These are phyloP conservation scores for Ischnura elegans DNA, from an alignment of 2,888 invertebrate species.

Conservation along the genomic window DNA sequence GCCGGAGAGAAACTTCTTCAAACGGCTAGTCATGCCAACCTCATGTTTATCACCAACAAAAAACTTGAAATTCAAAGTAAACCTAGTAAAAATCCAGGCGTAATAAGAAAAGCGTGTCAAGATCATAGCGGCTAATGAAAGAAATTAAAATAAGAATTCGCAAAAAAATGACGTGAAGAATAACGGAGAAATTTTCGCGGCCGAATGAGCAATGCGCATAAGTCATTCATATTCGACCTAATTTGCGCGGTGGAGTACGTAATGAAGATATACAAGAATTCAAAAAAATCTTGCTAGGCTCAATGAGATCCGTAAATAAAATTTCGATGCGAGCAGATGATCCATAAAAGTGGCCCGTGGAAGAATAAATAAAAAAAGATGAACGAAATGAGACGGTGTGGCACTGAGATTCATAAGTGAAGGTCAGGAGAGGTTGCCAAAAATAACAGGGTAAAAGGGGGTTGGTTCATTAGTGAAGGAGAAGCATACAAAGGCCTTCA, in stretches of 20 bases:
- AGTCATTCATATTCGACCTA: background rate
- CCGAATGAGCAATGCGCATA: background rate
- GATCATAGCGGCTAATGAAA: background rate
- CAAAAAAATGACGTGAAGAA: background rate
- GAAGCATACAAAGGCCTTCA: constrained; percentile 7
- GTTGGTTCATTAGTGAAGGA: background rate
- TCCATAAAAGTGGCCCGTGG: background rate
- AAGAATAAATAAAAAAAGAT: background rate
- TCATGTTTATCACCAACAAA: too few species aligned
- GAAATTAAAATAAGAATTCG: background rate
- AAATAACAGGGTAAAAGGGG: background rate
- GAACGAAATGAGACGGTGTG: too few species aligned
- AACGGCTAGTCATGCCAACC: too few species aligned
- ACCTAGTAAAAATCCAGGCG: background rate
- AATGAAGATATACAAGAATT: background rate
- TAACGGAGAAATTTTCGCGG: background rate
- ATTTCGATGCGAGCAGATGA: background rate
- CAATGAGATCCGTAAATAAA: background rate
- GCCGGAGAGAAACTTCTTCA: too few species aligned
- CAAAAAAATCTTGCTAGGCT: background rate
- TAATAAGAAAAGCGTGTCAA: background rate
- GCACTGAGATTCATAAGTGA: background rate
- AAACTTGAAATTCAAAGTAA: background rate
- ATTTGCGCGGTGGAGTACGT: background rate
- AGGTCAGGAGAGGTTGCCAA: background rate